Base-by-base conservation (phyloP, 2,888 invertebrate genomes). In the Operophtera brumata region DNA sequence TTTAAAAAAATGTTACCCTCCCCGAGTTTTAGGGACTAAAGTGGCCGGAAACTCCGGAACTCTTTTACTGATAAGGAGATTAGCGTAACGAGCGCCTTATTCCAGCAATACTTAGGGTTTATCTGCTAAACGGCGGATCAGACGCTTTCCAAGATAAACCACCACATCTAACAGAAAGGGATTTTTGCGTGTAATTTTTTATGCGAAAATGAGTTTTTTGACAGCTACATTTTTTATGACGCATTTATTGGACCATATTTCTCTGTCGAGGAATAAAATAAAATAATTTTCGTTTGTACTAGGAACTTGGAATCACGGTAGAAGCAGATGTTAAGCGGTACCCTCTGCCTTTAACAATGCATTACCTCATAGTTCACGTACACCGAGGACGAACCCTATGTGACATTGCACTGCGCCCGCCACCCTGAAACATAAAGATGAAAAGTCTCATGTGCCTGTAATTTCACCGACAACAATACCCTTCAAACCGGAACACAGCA, bases 111-210 rank as follows among this genome's bases (percentile, higher is more conserved):
- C 57, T 49, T 30, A 40, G 43, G 54, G 54, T 54, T 62, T 63
- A 67, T 67, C 64, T 58, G 50, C 53, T 63, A 65, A 65, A 62
- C 60, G 59, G 49, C 51, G 64, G 66, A 66, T 63, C 66, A 62
- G 59, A 54, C 62, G 45, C 53, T 32, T 26, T 41, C 20, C 45
- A 36, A 53, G 63, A 65, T 66, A 66, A n/a, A n/a, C n/a, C n/a
- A 61, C 35, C 50, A 43, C 39, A 43, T 39, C 42, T 26, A 26
- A 51, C 50, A 28, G 30, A 48, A 56, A 52, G 37, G 42, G 53
- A 40, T 54, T 64, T 57, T 61, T 45, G 43, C 32, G 49, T 47
- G 54, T 49, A 14, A 55, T 62, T 62, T 60, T 61, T 37, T 8
- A 8, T 1, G 8, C 6, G 7, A 7, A 14, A 3, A 9, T 6